Percentiles rank a stretch among this genome's conserved stretches.
Conservation (phyloP, 2,113 vertebrate species). For the Corythaixoides concolor region DNA sequence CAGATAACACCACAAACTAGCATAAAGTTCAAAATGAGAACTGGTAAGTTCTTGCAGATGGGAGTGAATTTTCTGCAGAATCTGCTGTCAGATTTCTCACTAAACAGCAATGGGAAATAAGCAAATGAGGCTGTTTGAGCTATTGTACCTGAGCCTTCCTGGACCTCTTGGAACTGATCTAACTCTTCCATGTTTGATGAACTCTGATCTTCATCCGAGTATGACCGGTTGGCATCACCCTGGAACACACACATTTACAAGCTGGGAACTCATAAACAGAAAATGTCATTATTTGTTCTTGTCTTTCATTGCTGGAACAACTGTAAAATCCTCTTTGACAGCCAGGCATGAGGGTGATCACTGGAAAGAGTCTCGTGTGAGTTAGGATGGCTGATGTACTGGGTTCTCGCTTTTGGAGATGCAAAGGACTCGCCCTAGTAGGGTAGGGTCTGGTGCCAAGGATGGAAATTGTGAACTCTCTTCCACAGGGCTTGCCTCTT, state of each 20-base stretch:
- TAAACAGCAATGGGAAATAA: neutral
- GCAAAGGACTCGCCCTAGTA: neutral
- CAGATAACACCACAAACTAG: neutral
- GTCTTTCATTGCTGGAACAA: neutral
- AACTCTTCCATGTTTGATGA: conserved; percentile 89
- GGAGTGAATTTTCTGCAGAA: neutral
- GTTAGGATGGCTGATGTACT: neutral
- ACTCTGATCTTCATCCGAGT: conserved; percentile 91
- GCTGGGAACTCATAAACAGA: neutral
- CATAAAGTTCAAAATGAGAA: conserved; percentile 5
- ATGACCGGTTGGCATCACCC: conserved; percentile 94
- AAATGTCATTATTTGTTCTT: neutral
- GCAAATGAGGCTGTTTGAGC: neutral
- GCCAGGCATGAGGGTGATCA: neutral
- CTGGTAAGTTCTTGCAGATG: neutral
- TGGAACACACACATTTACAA: conserved; percentile 58
- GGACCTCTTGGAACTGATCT: conserved; percentile 85
- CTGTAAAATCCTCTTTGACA: neutral
- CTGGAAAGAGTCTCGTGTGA: neutral
- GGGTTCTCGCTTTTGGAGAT: neutral
- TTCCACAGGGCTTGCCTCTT: neutral
- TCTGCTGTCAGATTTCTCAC: neutral
- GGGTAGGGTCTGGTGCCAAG: neutral
- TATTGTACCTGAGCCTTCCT: conserved; percentile 81
- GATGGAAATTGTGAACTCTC: neutral